A percentile compares a stretch with the other conserved stretches of the same genome.
Conservation (phyloP, 1,140 invertebrate species). For the Platyura marginata region DNA sequence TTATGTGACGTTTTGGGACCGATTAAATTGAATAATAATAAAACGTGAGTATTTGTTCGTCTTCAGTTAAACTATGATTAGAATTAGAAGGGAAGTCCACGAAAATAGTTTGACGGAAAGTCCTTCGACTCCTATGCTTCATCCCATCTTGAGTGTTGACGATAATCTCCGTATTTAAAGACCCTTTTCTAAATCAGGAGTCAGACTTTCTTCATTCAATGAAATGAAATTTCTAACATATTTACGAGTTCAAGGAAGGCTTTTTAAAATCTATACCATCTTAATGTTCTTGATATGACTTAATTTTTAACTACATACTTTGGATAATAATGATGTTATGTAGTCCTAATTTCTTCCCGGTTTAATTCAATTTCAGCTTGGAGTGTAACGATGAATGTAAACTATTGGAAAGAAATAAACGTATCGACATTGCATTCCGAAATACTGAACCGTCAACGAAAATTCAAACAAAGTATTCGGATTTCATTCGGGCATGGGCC, state of each 20-base stretch:
- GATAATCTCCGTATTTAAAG: too few relatives aligned
- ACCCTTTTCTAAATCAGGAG: too few relatives aligned
- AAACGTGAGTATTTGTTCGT: too few relatives aligned
- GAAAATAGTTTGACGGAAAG: too few relatives aligned
- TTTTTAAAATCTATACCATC: too few relatives aligned
- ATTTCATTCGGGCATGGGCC: slow-evolving; percentile 69
- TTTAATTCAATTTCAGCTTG: too few relatives aligned
- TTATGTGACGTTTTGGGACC: slow-evolving; percentile 37
- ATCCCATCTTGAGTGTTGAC: too few relatives aligned
- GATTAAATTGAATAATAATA: slow-evolving; percentile 23
- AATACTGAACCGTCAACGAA: slow-evolving; percentile 81
- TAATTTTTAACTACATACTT: background rate
- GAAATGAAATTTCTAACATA: too few relatives aligned
- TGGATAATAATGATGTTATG: background rate
- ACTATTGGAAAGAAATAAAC: slow-evolving; percentile 65
- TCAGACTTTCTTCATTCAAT: too few relatives aligned
- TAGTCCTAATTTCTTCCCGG: slow-evolving; percentile 5
- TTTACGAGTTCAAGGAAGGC: too few relatives aligned
- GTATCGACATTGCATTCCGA: slow-evolving; percentile 74
- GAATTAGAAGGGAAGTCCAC: background rate
- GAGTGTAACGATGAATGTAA: slow-evolving; percentile 89
- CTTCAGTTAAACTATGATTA: too few relatives aligned
- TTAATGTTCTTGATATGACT: background rate
- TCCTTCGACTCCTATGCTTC: too few relatives aligned
- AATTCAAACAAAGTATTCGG: slow-evolving; percentile 63